phyloP scores from a whole-genome alignment of 64 coral and sea anemone genomes.

The Pocillopora verrucosa region DNA sequence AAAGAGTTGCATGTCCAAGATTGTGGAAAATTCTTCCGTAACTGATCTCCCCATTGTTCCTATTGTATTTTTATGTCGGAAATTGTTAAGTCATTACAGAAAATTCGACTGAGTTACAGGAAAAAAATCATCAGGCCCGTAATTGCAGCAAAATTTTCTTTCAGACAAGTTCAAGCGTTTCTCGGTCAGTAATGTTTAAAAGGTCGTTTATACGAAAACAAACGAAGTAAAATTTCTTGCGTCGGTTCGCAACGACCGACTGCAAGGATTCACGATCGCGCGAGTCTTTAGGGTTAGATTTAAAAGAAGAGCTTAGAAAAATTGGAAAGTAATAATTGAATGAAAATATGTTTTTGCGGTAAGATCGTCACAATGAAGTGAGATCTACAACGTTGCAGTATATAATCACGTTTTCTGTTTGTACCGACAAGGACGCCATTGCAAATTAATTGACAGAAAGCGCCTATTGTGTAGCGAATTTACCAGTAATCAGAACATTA shows the following conservation, averaged over 20 bases:
- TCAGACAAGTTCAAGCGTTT: background rate
- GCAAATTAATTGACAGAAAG: slow-evolving; percentile 86
- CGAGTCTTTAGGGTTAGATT: no score
- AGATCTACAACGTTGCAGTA: background rate
- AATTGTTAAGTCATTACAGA: slow-evolving; percentile 25
- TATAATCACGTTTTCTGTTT: slow-evolving; percentile 15
- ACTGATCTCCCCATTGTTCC: slow-evolving; percentile 6
- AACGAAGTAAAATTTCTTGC: background rate
- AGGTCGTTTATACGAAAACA: background rate
- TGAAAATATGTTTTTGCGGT: background rate
- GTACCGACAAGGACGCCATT: slow-evolving; percentile 41
- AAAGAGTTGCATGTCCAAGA: slow-evolving; percentile 15
- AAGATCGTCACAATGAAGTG: background rate
- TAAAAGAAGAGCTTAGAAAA: no score
- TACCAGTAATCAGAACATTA: slow-evolving; percentile 76
- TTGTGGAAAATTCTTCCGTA: slow-evolving; percentile 27
- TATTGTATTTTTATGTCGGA: slow-evolving; percentile 35
- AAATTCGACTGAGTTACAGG: background rate
- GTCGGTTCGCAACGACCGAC: background rate
- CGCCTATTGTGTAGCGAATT: slow-evolving; percentile 61
- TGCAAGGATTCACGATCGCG: background rate
- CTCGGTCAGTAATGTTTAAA: background rate
- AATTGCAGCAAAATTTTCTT: slow-evolving; percentile 12
- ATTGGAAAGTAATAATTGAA: no score
- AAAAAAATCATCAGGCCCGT: background rate